A percentile compares a stretch with the other conserved stretches of the same genome.
Conservation (phyloP, 1,140 invertebrate species). For the Drosophila dunni region DNA sequence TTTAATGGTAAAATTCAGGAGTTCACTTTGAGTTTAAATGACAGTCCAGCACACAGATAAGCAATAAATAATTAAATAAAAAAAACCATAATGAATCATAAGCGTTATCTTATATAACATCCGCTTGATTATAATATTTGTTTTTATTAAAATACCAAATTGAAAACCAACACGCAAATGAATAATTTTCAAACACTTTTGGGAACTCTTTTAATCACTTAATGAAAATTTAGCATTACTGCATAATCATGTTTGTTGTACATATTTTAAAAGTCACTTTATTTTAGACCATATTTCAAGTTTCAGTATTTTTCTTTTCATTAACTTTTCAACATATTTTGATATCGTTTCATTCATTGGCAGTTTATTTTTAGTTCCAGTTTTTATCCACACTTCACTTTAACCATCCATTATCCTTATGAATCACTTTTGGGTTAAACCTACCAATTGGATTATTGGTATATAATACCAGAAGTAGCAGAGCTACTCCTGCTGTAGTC, state of each 20-base stretch:
- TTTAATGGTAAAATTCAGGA: not conserved
- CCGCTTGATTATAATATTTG: not conserved
- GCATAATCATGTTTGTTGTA: not conserved
- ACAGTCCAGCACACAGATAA: conserved; percentile 10
- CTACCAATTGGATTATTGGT: conserved; percentile 63
- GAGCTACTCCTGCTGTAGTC: conserved; percentile 47
- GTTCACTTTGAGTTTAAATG: conserved; percentile 1
- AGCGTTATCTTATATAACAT: conserved; percentile 3
- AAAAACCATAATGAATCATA: conserved; percentile 9
- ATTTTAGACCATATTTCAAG: not conserved
- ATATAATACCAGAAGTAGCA: conserved; percentile 57
- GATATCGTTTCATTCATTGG: no score
- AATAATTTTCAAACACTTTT: not conserved
- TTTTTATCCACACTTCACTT: conserved; percentile 15
- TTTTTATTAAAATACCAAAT: not conserved
- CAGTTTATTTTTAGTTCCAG: not conserved
- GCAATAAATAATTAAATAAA: conserved; percentile 5
- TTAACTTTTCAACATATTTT: no score
- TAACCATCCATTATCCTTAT: conserved; percentile 14
- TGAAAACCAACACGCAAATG: not conserved
- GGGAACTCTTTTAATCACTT: no score
- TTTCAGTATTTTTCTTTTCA: no score
- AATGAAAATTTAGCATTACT: not conserved
- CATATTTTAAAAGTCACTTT: not conserved
- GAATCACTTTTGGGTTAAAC: conserved; percentile 26